Base-by-base conservation (phyloP, 2,797 vertebrate species). In the Otolemur crassicaudatus region DNA sequence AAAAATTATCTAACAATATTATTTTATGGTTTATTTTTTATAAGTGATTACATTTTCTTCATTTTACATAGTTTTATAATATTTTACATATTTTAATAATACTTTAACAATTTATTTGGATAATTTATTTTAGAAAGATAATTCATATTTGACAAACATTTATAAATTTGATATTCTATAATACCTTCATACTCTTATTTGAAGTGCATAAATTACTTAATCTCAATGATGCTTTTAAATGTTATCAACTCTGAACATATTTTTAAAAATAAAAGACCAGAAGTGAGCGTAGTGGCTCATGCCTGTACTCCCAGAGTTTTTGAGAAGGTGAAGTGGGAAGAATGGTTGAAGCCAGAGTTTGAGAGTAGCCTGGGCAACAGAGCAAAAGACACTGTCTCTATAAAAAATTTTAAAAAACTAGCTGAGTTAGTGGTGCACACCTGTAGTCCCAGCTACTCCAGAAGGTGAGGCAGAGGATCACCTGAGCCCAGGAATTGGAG, bases 41-140 rank as follows among this genome's bases (percentile, higher is more conserved):
- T 63, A n/a, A 63, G 77, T 37, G 19, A 34, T 72, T 31, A 60
- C 43, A n/a, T 61, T 94, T 92, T 73, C 11, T 49, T 73, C 27
- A 60, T 65, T 72, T 85, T 88, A 73, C 43, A 58, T 27, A 53
- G 1, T 72, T n/a, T 77, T 43, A 3, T 61, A 77, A 70, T 53
- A 53, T 53, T 53, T 46, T 11, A 46, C 31, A 83, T 80, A 80
- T 63, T 80, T 92, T 79, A 92, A 37, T 69, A 63, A 67, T 20
- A 53, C 7, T 65, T 49, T 22, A 83, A 65, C 19, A 22, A 49
- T 20, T 23, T 72, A 80, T 82, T 90, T 85, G 37, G 83, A 37
- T 23, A 43, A 40, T 63, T 86, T 79, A 70, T 77, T 79, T 95
- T 90, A 46, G 60, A 79, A 94, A 80, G 16, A 82, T 79, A 37